Percentiles rank a stretch among this genome's conserved stretches.
phyloP scores from a whole-genome alignment of 2,113 vertebrate genomes.

The Nycticebus coucang region DNA sequence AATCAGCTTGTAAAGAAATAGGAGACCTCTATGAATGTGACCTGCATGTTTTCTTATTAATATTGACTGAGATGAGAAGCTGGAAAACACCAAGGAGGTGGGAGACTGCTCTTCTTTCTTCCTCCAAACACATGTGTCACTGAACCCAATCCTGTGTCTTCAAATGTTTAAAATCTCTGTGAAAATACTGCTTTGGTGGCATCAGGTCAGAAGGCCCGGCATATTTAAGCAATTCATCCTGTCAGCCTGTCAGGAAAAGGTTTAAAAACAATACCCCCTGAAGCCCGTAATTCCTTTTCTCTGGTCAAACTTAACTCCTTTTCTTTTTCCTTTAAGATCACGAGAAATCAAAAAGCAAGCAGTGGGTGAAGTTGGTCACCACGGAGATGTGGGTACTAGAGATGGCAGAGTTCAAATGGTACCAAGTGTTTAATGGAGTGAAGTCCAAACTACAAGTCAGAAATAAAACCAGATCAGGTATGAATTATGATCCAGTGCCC shows the following conservation, averaged over 20 bases:
- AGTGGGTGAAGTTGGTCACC: background rate
- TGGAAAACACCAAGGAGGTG: background rate
- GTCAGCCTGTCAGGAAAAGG: background rate
- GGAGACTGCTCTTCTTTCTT: background rate
- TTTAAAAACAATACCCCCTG: background rate
- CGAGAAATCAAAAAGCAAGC: background rate
- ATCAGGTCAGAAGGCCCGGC: background rate
- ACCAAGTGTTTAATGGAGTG: background rate
- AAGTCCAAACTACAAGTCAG: conserved; percentile 18
- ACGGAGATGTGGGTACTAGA: background rate
- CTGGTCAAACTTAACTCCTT: background rate
- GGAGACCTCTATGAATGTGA: background rate
- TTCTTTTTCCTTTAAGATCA: background rate
- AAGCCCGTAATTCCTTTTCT: background rate
- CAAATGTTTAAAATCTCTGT: background rate
- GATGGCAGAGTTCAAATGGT: background rate
- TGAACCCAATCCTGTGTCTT: background rate
- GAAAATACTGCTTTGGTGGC: background rate
- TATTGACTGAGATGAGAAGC: background rate
- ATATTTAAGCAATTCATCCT: background rate
- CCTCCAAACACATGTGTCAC: background rate
- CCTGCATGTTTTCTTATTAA: background rate
- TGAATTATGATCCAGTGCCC: background rate
- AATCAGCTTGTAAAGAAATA: background rate
- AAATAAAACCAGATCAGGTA: conserved; percentile 36